A percentile compares a stretch with the other conserved stretches of the same genome.
Evolutionary conservation across 2,797 vertebrate genomes (phyloP).

Genomic region (Cyprinella venusta): DNA sequence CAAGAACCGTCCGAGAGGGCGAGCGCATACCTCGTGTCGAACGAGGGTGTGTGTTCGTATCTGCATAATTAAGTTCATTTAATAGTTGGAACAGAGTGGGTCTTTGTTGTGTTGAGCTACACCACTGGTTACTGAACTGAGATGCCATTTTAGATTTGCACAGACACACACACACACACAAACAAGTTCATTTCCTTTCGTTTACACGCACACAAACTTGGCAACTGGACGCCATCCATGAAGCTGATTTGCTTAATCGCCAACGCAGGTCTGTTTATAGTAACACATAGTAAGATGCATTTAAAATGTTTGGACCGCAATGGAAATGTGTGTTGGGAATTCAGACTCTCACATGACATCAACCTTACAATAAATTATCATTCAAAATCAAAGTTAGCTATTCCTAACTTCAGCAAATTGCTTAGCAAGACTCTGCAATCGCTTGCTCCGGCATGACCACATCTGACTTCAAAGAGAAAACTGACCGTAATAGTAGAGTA

Average conservation of each 20-base stretch:
- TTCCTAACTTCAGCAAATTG: not conserved
- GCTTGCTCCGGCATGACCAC: not conserved
- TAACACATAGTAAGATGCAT: not conserved
- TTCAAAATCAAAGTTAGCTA: not conserved
- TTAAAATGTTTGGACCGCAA: not conserved
- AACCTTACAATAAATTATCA: not conserved
- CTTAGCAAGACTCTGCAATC: not conserved
- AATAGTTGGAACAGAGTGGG: not conserved
- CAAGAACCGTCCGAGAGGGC: slow-evolving; percentile 40
- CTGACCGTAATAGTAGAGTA: not conserved
- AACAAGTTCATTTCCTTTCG: not conserved
- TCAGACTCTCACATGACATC: too few species aligned
- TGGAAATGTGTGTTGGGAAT: not conserved
- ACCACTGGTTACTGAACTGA: not conserved
- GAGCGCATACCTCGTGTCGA: not conserved
- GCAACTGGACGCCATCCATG: not conserved
- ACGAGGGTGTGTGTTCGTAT: not conserved
- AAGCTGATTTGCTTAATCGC: not conserved
- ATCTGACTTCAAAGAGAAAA: not conserved
- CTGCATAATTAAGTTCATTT: not conserved
- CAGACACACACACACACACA: not conserved
- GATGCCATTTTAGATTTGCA: not conserved
- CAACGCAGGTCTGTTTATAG: slow-evolving; percentile 1
- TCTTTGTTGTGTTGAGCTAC: not conserved
- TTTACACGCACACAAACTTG: not conserved